Percentiles rank a stretch among this genome's conserved stretches.
Evolutionary conservation across 2,113 vertebrate species (phyloP).

Genomic region (Vimba vimba): DNA sequence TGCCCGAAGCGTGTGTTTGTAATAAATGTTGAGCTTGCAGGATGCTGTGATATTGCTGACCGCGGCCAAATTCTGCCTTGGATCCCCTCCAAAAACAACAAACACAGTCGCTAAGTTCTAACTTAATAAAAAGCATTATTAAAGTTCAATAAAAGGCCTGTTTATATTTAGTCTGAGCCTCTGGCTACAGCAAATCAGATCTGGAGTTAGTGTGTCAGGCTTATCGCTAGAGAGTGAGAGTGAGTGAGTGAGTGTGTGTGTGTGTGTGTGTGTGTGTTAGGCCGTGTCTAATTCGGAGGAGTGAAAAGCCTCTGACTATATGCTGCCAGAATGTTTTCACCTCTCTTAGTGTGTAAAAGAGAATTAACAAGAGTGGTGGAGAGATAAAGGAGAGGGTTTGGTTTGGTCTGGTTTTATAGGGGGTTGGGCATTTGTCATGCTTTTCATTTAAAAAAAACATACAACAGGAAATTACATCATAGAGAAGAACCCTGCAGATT

Average conservation of each 20-base stretch:
- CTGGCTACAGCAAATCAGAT: slow-evolving; percentile 31
- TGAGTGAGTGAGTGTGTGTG: slow-evolving; percentile 20
- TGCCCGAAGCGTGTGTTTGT: slow-evolving; percentile 24
- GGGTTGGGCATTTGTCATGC: neutral
- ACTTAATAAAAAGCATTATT: slow-evolving; percentile 51
- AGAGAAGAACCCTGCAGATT: neutral
- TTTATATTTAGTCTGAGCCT: slow-evolving; percentile 45
- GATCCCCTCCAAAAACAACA: slow-evolving; percentile 42
- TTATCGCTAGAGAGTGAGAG: neutral
- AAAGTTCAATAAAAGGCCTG: slow-evolving; percentile 41
- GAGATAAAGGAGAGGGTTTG: neutral
- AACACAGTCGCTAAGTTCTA: slow-evolving; percentile 43
- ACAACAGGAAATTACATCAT: neutral
- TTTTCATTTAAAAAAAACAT: neutral
- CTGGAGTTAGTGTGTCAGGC: slow-evolving; percentile 7
- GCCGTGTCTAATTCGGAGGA: neutral
- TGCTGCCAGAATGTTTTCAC: slow-evolving; percentile 19
- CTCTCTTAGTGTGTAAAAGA: neutral
- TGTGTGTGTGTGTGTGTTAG: slow-evolving; percentile 33
- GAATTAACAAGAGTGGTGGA: neutral
- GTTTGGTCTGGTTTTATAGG: neutral
- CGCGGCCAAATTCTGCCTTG: slow-evolving; percentile 32
- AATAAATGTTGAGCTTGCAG: slow-evolving; percentile 17
- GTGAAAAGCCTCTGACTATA: neutral
- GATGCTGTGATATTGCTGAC: slow-evolving; percentile 43